phyloP scores from a whole-genome alignment of 2,113 vertebrate genomes.

The Xerus inauris region DNA sequence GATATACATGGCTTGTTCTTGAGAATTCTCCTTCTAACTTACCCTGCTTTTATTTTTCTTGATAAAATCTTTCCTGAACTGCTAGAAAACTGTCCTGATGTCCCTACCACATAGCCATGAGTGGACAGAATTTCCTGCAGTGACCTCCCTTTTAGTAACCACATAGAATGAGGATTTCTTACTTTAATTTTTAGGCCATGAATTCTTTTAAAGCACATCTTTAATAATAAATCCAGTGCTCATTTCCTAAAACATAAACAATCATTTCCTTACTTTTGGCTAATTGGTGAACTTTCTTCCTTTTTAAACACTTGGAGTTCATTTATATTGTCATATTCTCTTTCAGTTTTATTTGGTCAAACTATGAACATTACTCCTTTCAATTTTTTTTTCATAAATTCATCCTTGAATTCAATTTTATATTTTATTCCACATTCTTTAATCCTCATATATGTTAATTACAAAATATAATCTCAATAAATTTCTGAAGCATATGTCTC shows the following conservation, averaged over 20 bases:
- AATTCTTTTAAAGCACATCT: background rate
- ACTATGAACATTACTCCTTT: background rate
- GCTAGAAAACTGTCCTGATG: background rate
- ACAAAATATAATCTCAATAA: background rate
- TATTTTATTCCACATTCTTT: conserved; percentile 30
- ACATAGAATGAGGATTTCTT: background rate
- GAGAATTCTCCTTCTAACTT: background rate
- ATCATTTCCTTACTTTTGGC: background rate
- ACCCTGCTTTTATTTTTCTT: background rate
- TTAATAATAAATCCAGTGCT: conserved; percentile 16
- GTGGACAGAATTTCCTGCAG: background rate
- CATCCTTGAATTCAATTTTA: background rate
- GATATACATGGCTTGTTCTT: background rate
- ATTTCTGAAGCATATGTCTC: background rate
- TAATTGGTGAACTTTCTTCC: background rate
- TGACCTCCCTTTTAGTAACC: background rate
- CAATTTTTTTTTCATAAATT: background rate
- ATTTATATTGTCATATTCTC: background rate
- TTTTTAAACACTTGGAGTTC: background rate
- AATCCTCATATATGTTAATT: background rate
- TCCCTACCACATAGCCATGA: background rate
- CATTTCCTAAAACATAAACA: background rate
- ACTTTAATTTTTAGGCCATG: background rate
- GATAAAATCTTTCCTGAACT: background rate
- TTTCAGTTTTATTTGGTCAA: background rate